These are phyloP conservation scores for Harpagifer antarcticus DNA, from an alignment of 2,797 vertebrate species.

Conservation along the genomic window DNA sequence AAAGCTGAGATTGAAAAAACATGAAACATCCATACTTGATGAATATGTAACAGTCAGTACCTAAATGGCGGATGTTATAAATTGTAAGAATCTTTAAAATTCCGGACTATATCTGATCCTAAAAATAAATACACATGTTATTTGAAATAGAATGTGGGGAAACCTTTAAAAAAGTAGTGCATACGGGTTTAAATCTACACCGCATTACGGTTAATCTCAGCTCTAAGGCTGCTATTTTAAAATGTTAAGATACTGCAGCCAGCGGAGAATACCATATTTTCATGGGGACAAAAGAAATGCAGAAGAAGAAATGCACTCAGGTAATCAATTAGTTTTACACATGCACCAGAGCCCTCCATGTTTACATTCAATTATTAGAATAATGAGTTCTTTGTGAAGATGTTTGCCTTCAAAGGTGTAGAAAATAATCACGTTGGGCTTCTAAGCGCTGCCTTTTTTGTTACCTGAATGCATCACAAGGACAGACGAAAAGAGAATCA, in stretches of 20 bases:
- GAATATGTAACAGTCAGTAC: background rate
- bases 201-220: slow-evolving; percentile 19
- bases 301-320: slow-evolving; percentile 45
- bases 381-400: slow-evolving; percentile 27
- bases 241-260: slow-evolving; percentile 28
- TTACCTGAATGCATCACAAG: slow-evolving; percentile 2
- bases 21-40: background rate
- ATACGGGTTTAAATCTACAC: slow-evolving; percentile 6
- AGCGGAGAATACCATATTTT: slow-evolving; percentile 4
- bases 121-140: background rate
- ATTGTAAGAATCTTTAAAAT: background rate
- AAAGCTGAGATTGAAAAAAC: background rate
- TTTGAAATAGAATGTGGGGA: background rate
- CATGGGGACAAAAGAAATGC: slow-evolving; percentile 20
- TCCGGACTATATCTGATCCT: background rate
- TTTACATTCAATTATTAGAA: slow-evolving; percentile 44
- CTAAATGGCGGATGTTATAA: background rate
- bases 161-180: background rate
- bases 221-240: slow-evolving; percentile 12
- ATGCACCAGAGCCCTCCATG: slow-evolving; percentile 23
- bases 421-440: slow-evolving; percentile 8
- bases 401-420: slow-evolving; percentile 8
- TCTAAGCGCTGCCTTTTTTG: background rate
- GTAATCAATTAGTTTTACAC: slow-evolving; percentile 61
- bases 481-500: slow-evolving; percentile 17